Evolutionary conservation across 2,888 invertebrate genomes (phyloP).

Genomic region (Uropetala carovei): DNA sequence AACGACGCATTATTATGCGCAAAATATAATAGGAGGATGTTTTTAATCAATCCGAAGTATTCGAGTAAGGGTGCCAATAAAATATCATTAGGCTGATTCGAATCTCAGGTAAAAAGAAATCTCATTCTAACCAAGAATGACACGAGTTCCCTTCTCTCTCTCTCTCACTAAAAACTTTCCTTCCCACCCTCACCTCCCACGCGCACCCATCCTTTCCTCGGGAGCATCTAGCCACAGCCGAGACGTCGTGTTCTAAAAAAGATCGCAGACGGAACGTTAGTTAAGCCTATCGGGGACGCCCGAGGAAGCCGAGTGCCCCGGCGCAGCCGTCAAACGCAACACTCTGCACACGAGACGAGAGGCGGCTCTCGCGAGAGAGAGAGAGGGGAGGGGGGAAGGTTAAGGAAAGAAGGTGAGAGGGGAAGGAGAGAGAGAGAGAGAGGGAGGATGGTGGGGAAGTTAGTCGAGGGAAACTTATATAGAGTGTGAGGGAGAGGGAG

Average conservation of each 20-base stretch:
- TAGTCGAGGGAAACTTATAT: background rate
- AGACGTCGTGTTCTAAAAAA: background rate
- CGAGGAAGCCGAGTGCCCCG: slow-evolving; percentile 1
- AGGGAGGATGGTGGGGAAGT: background rate
- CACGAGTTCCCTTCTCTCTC: background rate
- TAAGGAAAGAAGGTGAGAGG: background rate
- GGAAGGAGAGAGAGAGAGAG: background rate
- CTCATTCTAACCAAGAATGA: no score
- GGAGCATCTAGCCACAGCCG: background rate
- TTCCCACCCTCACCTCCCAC: background rate
- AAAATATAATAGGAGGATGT: no score
- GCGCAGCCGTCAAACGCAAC: slow-evolving; percentile 32
- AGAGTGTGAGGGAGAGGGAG: background rate
- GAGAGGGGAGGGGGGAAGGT: background rate
- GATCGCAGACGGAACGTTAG: slow-evolving; percentile 26
- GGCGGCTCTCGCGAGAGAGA: background rate
- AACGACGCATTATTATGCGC: no score
- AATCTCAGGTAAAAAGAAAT: no score
- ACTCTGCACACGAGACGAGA: background rate
- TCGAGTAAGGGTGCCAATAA: no score
- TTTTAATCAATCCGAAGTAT: no score
- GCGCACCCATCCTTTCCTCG: background rate
- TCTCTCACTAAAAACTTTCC: background rate
- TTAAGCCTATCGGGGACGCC: slow-evolving; percentile 29
- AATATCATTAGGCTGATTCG: no score